phyloP scores from a whole-genome alignment of 2,797 vertebrate species.

The Paramormyrops hopkinsi region DNA sequence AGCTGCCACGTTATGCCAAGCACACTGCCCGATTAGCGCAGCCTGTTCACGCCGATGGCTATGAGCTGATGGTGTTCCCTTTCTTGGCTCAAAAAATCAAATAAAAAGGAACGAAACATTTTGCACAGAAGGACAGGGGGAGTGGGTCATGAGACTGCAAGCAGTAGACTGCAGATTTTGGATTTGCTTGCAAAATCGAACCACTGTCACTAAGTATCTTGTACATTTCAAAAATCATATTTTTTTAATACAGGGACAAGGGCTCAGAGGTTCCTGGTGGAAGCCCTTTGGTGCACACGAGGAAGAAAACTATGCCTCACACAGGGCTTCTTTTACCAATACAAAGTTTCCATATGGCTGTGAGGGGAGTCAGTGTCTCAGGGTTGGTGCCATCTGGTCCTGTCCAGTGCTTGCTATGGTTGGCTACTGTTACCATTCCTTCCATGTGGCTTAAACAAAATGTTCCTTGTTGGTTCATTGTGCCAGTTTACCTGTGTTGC shows the following conservation, averaged over 20 bases:
- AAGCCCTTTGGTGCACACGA: neutral
- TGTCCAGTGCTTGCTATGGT: neutral
- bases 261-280: neutral
- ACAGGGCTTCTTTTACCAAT: neutral
- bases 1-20: neutral
- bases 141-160: neutral
- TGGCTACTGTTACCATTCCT: neutral
- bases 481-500: neutral
- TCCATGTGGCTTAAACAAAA: neutral
- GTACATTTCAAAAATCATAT: neutral
- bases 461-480: neutral
- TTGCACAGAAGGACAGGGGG: neutral
- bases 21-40: neutral
- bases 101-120: neutral
- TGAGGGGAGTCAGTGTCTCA: neutral
- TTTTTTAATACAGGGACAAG: neutral
- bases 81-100: neutral
- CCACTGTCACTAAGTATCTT: neutral
- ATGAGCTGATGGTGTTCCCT: neutral
- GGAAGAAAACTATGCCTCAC: neutral
- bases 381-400: neutral
- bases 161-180: neutral
- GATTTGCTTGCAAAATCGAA: neutral
- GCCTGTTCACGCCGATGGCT: neutral
- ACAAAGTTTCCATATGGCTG: neutral